A percentile compares a stretch with the other conserved stretches of the same genome.
phyloP scores from a whole-genome alignment of 2,888 invertebrate genomes.

The Hypolimnas misippus region DNA sequence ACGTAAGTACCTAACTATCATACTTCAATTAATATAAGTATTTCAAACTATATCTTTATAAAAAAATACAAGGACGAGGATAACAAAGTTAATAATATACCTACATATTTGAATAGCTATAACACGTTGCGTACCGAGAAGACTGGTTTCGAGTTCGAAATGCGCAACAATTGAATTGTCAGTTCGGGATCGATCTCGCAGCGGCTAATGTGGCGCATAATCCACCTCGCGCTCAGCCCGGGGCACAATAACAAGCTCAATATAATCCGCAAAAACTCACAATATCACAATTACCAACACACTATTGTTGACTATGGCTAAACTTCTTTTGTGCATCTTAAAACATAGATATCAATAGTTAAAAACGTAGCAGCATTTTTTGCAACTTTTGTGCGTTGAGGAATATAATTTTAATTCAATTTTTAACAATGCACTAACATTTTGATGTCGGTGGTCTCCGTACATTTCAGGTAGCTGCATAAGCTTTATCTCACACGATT shows the following conservation, averaged over 20 bases:
- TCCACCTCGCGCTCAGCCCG: slow-evolving; percentile 72
- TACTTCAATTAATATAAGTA: neutral
- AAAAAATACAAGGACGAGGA: no score
- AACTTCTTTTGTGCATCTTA: slow-evolving; percentile 41
- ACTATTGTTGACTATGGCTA: slow-evolving; percentile 41
- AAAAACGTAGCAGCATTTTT: slow-evolving; percentile 35
- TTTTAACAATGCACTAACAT: slow-evolving; percentile 66
- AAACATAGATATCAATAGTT: slow-evolving; percentile 42
- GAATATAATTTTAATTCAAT: slow-evolving; percentile 73
- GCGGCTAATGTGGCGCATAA: slow-evolving; percentile 75
- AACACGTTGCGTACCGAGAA: neutral
- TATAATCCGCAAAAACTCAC: slow-evolving; percentile 78
- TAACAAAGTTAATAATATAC: no score
- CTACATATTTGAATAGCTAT: no score
- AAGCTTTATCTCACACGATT: slow-evolving; percentile 20
- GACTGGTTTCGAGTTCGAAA: slow-evolving; percentile 54
- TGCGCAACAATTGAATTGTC: slow-evolving; percentile 76
- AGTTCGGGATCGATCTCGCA: slow-evolving; percentile 60
- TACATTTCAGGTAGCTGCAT: slow-evolving; percentile 46
- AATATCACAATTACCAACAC: slow-evolving; percentile 51
- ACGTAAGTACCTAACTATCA: neutral
- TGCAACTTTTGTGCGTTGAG: slow-evolving; percentile 37
- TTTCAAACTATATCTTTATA: no score
- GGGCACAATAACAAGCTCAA: slow-evolving; percentile 59
- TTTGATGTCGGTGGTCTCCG: slow-evolving; percentile 61